Percentiles rank a stretch among this genome's conserved stretches.
phyloP scores from a whole-genome alignment of 2,797 vertebrate genomes.

The Rhabdophis nuchalis region DNA sequence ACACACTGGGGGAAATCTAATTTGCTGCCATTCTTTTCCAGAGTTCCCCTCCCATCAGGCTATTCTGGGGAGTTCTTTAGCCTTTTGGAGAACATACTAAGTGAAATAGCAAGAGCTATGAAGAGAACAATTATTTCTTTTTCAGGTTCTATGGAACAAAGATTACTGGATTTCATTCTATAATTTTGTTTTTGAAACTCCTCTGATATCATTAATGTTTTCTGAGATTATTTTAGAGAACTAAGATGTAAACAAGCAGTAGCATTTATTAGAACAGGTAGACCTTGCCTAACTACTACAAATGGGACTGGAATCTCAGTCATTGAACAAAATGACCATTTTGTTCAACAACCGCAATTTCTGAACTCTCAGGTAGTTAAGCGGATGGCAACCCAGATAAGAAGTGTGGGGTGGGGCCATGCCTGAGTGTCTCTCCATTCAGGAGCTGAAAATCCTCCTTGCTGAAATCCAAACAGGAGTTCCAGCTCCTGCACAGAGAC shows the following conservation, averaged over 20 bases:
- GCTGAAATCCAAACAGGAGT: not conserved
- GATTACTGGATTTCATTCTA: not conserved
- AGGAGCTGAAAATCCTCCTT: not conserved
- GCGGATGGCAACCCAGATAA: not conserved
- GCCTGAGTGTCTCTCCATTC: not conserved
- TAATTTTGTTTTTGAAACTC: not conserved
- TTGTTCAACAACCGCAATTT: not conserved
- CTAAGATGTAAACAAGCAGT: not conserved
- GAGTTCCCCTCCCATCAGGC: not conserved
- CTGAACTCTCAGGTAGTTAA: not conserved
- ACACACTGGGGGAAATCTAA: not conserved
- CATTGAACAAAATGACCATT: not conserved
- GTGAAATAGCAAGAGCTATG: not conserved
- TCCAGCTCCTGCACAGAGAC: not conserved
- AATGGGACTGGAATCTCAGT: not conserved
- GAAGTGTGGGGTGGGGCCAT: not conserved
- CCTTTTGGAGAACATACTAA: not conserved
- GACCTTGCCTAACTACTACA: not conserved
- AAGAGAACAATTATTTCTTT: not conserved
- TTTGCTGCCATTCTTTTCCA: not conserved
- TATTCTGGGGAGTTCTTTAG: not conserved
- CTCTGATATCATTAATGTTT: not conserved
- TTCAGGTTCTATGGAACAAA: not conserved
- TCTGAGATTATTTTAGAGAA: not conserved
- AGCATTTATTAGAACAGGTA: not conserved